These are phyloP conservation scores for Dysmachus trigonus DNA, from an alignment of 2,888 invertebrate genomes.

Conservation along the genomic window DNA sequence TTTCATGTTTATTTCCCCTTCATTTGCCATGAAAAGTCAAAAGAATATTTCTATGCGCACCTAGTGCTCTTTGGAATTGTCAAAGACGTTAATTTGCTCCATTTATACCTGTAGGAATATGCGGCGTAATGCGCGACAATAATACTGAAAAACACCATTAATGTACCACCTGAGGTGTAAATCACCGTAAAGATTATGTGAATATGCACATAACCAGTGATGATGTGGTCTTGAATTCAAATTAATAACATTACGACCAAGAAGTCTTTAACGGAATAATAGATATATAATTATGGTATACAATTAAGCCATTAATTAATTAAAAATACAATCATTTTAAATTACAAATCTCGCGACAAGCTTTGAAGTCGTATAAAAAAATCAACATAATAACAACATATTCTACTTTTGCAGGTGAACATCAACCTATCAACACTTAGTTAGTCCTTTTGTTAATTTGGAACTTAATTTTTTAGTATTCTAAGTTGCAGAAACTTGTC, in stretches of 20 bases:
- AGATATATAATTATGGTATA: neutral
- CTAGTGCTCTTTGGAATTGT: neutral
- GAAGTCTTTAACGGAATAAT: neutral
- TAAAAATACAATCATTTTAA: no score
- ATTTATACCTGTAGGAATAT: neutral
- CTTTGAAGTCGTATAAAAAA: no score
- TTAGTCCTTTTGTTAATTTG: no score
- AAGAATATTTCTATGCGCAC: neutral
- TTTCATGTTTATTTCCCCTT: neutral
- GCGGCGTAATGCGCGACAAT: constrained; percentile 15
- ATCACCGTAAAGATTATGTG: neutral
- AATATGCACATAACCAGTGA: neutral
- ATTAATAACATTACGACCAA: neutral
- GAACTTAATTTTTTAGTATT: no score
- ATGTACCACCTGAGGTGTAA: constrained; percentile 1
- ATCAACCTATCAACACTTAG: no score
- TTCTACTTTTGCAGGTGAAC: no score
- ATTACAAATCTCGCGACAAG: no score
- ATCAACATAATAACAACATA: no score
- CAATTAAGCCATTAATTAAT: no score
- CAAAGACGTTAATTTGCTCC: constrained; percentile 4
- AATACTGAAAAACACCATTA: neutral
- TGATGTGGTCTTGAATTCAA: neutral
- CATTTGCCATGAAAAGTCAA: neutral
- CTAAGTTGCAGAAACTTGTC: no score